Evolutionary conservation across 2,888 invertebrate genomes (phyloP), one percentile per base, ranked within the genome.

Genomic region (Diloba caeruleocephala): DNA sequence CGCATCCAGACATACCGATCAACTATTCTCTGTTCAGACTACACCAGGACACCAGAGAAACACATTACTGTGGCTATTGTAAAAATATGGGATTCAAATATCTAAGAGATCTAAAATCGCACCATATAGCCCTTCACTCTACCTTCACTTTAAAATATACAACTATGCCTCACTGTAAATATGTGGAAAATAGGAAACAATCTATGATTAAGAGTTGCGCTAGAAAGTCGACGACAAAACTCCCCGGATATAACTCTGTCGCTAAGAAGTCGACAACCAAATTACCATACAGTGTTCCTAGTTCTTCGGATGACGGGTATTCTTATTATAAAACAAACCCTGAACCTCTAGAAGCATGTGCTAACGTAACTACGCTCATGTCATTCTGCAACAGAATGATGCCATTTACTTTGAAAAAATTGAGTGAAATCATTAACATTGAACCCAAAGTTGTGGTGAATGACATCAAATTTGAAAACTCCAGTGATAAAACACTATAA

Each of bases 191-290:
- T 26, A 70, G 68, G 21, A 80, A 71, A 1, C 25, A 41, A 10
- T 21, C 63, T 0, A 14, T 21, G 1, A 14, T 48, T 0, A 88
- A 79, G 41, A 73, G 74, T 45, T 70, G 82, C 3, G 89, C 89
- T 1, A 82, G 67, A 44, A 89, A 89, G 60, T 89, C 89, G 0
- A 89, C 89, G 0, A 75, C 89, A 0, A 90, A 89, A 67, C 67
- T 89, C 10, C 88, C 90, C 0, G 56, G 46, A 2, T 37, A 33
- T 0, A 69, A 67, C 9, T 5, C 74, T 0, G 76, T 89, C 0
- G 91, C 92, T 0, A 88, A 74, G 29, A 95, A 95, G 69, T 95
- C 95, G 0, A 95, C 95, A 0, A 92, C 94, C 9, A 90, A 87
- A 67, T 62, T 88, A 12, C 90, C 91, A 0, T 55, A 59, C 12